These are phyloP conservation scores for Haplotaxodon microlepis DNA, from an alignment of 2,113 vertebrate species.

Conservation along the genomic window DNA sequence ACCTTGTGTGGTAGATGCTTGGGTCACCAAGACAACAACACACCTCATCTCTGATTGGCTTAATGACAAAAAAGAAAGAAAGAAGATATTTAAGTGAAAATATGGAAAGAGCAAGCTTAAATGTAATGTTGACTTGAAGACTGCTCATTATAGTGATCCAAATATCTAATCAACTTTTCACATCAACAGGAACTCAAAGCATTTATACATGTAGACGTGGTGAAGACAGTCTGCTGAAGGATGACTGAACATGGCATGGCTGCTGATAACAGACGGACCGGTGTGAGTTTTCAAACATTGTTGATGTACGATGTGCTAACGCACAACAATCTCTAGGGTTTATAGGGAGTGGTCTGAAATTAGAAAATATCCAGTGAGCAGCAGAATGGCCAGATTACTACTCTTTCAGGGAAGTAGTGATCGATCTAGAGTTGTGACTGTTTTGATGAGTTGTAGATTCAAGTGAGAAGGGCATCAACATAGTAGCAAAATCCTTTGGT, in stretches of 20 bases:
- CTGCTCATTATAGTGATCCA: neutral
- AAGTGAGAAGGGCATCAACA: neutral
- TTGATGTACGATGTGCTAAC: neutral
- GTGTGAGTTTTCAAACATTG: neutral
- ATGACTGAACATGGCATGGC: neutral
- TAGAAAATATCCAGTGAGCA: neutral
- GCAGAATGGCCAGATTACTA: neutral
- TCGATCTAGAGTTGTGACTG: neutral
- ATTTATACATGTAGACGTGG: neutral
- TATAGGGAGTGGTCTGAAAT: neutral
- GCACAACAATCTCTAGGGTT: neutral
- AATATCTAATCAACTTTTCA: accelerated
- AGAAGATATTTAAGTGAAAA: neutral
- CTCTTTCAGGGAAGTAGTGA: neutral
- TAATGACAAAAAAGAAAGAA: neutral
- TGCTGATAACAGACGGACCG: neutral
- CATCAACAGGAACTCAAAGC: neutral
- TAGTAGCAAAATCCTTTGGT: neutral
- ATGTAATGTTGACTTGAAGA: neutral
- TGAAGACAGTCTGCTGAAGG: neutral
- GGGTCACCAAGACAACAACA: slow-evolving; percentile 48
- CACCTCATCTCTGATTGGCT: slow-evolving; percentile 74
- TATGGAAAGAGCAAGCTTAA: neutral
- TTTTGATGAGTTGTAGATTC: neutral
- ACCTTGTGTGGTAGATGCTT: slow-evolving; percentile 38